phyloP scores from a whole-genome alignment of 2,797 vertebrate genomes.

The Sebastes steindachneri region DNA sequence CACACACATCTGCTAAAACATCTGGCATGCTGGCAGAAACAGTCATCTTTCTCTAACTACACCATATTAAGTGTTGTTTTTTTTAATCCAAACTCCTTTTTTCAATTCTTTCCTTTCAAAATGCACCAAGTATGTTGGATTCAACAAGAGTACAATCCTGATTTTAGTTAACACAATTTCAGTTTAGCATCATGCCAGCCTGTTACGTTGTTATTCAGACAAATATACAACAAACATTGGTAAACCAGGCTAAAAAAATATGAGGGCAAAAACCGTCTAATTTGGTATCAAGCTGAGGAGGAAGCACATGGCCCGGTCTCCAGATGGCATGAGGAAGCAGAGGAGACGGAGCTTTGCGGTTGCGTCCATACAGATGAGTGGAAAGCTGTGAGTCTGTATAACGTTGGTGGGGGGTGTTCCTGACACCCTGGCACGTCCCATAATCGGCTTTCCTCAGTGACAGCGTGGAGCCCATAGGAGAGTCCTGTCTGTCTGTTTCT shows the following conservation, averaged over 20 bases:
- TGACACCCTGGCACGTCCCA: slow-evolving; percentile 73
- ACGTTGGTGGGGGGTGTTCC: slow-evolving; percentile 64
- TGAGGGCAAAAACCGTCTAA: slow-evolving; percentile 35
- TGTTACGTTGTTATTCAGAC: background rate
- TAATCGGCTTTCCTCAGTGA: slow-evolving; percentile 76
- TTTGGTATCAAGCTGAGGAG: slow-evolving; percentile 56
- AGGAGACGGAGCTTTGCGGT: slow-evolving; percentile 43
- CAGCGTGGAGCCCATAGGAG: slow-evolving; percentile 64
- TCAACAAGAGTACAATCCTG: background rate
- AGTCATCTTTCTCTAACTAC: background rate
- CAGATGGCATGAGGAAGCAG: slow-evolving; percentile 64
- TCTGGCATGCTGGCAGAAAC: background rate
- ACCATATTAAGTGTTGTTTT: background rate
- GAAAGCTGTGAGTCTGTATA: slow-evolving; percentile 68
- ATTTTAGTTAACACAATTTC: background rate
- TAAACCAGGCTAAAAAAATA: slow-evolving; percentile 34
- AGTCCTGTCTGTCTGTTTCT: slow-evolving; percentile 48
- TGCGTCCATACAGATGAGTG: slow-evolving; percentile 69
- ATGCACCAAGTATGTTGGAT: too few relatives aligned
- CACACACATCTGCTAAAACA: background rate
- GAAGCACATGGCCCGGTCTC: slow-evolving; percentile 52
- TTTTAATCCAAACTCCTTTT: background rate
- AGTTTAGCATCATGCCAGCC: background rate
- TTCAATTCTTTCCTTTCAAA: background rate
- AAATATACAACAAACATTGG: slow-evolving; percentile 14